Conservation (phyloP, 1,140 invertebrate genomes). For the Conus ventricosus region DNA sequence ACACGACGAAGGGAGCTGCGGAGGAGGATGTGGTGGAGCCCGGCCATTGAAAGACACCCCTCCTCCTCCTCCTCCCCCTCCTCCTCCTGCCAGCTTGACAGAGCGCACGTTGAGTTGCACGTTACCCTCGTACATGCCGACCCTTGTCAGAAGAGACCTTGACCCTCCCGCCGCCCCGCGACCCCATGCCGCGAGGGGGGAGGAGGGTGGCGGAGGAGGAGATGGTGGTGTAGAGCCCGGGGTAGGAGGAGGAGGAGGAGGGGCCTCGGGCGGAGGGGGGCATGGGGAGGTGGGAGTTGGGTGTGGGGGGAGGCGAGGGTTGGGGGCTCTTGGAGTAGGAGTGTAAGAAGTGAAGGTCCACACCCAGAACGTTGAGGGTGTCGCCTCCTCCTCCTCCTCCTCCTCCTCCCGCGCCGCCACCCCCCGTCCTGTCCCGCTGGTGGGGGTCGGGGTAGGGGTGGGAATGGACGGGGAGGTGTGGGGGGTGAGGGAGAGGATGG, state of each 20-base stretch:
- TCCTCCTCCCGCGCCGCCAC: constrained; percentile 23
- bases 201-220: constrained; percentile 18
- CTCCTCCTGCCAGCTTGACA: neutral
- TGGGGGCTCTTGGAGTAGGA: constrained; percentile 51
- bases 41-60: neutral
- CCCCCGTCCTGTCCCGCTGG: neutral
- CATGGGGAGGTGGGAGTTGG: constrained; percentile 19
- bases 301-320: constrained; percentile 8
- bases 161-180: constrained; percentile 18
- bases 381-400: neutral
- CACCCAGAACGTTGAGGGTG: constrained; percentile 73
- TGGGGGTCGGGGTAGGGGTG: neutral
- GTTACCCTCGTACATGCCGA: constrained; percentile 49
- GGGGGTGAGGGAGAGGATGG: neutral
- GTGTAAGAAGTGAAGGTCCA: constrained; percentile 73
- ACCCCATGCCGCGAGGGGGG: neutral
- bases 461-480: neutral
- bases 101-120: constrained; percentile 25
- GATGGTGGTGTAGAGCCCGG: constrained; percentile 12
- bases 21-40: neutral
- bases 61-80: too few species aligned
- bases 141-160: constrained; percentile 55
- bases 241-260: neutral
- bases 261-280: constrained; percentile 6
- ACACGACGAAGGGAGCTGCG: neutral